Base-by-base conservation (phyloP, 2,113 vertebrate genomes). In the Strix uralensis region DNA sequence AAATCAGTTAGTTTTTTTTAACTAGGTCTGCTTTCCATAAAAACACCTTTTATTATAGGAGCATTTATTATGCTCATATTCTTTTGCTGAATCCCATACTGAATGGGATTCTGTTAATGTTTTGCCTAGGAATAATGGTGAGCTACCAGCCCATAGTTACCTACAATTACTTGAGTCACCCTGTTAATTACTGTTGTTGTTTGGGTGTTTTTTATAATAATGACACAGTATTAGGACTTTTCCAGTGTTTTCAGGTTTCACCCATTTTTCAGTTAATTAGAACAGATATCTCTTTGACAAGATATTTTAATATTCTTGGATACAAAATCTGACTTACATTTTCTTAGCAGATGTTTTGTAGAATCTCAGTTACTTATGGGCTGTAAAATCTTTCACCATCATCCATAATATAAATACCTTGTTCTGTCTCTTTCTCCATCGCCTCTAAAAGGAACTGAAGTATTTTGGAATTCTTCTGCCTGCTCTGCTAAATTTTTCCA, bases 311-410 rank as follows among this genome's bases (percentile, higher is more conserved):
- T 38, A 47, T 57, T 52, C 34, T 58, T 40, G 22, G 25, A 20
- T 59, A 55, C 16, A 78, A 92, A 86, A 42, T 66, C 47, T 62
- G 67, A 70, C 23, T 34, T 80, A 14, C 0, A 63, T 91, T 92
- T 93, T 92, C 77, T 74, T 92, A 90, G 72, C 73, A 81, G 57
- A 75, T 84, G 34, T 74, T 86, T 88, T 81, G 72, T 84, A 79
- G 86, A 89, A 72, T 61, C 44, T 88, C 42, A 73, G 38, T 94
- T 81, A 74, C 70, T 94, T 88, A 80, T 0, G 0, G 34, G 36
- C 80, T 94, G 71, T 87, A 88, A 93, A 84, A 84, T 89, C 79
- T 36, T 96, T 93, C 40, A 81, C 51, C 26, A 8, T 74, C 7
- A 0, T 82, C 61, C 40, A 9, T 83, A 71, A 36, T 78, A 69